Evolutionary conservation across 1,140 invertebrate genomes (phyloP), one percentile per base, ranked within the genome.

Genomic region (Hypsibius dujardini): DNA sequence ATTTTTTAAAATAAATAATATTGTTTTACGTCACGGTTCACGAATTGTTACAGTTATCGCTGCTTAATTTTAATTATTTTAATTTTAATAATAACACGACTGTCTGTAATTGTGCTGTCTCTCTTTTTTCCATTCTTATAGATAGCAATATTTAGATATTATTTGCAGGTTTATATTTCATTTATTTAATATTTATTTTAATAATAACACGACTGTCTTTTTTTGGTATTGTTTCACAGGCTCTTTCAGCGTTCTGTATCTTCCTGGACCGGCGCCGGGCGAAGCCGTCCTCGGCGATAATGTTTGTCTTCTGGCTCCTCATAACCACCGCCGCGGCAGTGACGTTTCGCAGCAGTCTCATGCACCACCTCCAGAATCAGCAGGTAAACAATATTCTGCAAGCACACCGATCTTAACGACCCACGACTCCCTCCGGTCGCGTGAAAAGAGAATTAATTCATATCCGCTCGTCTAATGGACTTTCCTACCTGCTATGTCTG

Each of bases 21-120:
- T n/a, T n/a, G n/a, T n/a, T n/a, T n/a, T n/a, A n/a, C n/a, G n/a
- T n/a, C n/a, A n/a, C n/a, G n/a, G n/a, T n/a, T n/a, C n/a, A n/a
- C n/a, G n/a, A n/a, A n/a, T n/a, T n/a, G n/a, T n/a, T n/a, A n/a
- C n/a, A n/a, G n/a, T n/a, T n/a, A n/a, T n/a, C n/a, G n/a, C n/a
- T n/a, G n/a, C n/a, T n/a, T n/a, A n/a, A n/a, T 56, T 56, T 56
- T 7, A 56, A 7, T n/a, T 56, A n/a, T 56, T 56, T 56, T 56
- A 56, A 56, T 56, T n/a, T 56, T 7, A 56, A n/a, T n/a, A 56
- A 56, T n/a, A 56, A 56, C 50, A 56, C n/a, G n/a, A 56, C n/a
- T 56, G n/a, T 56, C 50, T 56, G 50, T 56, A n/a, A 56, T 14
- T 42, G 7, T 67, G 12, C 45, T 14, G 62, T 42, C 62, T 14